Percentiles rank a stretch among this genome's conserved stretches.
Evolutionary conservation across 2,888 invertebrate genomes (phyloP).

Genomic region (Rhingia campestris): DNA sequence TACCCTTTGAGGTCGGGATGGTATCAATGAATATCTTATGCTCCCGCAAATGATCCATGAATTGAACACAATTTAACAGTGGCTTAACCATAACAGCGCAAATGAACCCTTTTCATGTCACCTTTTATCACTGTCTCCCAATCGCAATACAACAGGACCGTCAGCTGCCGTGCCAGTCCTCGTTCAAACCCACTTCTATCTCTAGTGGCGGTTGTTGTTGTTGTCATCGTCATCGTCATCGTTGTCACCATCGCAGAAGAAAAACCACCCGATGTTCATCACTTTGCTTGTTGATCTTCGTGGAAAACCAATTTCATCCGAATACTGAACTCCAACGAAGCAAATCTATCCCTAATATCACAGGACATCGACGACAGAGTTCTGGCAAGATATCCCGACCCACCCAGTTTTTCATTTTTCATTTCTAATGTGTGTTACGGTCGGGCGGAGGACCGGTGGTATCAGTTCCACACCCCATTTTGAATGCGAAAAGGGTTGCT

Average conservation of each 20-base stretch:
- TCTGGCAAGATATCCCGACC: constrained; percentile 8
- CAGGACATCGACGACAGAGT: constrained; percentile 35
- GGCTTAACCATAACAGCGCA: constrained; percentile 58
- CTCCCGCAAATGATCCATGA: constrained; percentile 59
- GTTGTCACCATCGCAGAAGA: constrained; percentile 37
- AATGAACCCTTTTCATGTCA: constrained; percentile 71
- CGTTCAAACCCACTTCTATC: constrained; percentile 34
- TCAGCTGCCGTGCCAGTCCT: background rate
- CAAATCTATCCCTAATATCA: constrained; percentile 68
- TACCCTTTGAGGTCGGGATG: background rate
- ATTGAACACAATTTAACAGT: constrained; percentile 70
- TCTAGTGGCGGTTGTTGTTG: too few species aligned
- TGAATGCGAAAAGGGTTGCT: constrained; percentile 63
- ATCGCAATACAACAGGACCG: constrained; percentile 36
- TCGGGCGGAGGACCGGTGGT: background rate
- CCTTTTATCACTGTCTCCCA: constrained; percentile 68
- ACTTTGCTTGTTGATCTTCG: constrained; percentile 44
- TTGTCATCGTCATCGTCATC: constrained; percentile 40
- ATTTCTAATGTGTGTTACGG: constrained; percentile 64
- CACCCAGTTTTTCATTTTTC: constrained; percentile 51
- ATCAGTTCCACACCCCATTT: background rate
- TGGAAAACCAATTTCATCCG: constrained; percentile 62
- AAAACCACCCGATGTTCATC: constrained; percentile 67
- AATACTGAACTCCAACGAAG: constrained; percentile 51
- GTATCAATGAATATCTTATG: constrained; percentile 1